Evolutionary conservation across 1,140 invertebrate genomes (phyloP).

Genomic region (Drosophila subpulchrella): DNA sequence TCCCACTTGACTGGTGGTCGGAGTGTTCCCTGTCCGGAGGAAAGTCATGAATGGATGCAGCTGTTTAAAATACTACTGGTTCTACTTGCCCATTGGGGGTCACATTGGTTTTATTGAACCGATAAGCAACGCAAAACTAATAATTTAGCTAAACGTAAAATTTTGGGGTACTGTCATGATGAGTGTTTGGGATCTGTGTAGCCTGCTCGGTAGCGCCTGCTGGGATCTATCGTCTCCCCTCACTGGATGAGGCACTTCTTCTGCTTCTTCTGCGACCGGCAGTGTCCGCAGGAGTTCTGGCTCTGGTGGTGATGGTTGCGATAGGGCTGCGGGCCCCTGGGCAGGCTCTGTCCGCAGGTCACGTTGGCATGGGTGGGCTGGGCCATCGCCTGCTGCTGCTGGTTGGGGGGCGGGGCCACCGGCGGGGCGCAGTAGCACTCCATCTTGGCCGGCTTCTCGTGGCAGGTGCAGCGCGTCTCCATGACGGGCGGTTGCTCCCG

Average conservation of each 20-base stretch:
- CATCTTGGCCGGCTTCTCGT: neutral
- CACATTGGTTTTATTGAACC: slow-evolving; percentile 35
- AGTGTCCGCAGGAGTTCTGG: slow-evolving; percentile 26
- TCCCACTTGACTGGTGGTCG: neutral
- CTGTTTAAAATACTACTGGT: too few species aligned
- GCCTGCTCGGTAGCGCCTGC: slow-evolving; percentile 26
- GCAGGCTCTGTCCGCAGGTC: slow-evolving; percentile 20
- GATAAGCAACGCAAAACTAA: neutral
- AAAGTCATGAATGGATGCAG: neutral
- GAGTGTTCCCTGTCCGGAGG: slow-evolving; percentile 4
- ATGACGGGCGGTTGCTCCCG: neutral
- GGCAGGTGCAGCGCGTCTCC: slow-evolving; percentile 41
- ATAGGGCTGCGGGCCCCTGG: slow-evolving; percentile 1
- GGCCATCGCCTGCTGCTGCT: slow-evolving; percentile 2
- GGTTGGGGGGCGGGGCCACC: neutral
- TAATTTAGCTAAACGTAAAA: slow-evolving; percentile 23
- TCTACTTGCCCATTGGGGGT: slow-evolving; percentile 52
- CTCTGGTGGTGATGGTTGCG: neutral
- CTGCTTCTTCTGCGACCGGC: slow-evolving; percentile 6
- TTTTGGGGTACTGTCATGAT: slow-evolving; percentile 6
- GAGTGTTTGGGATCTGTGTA: neutral
- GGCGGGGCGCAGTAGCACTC: slow-evolving; percentile 27
- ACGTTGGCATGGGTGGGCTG: slow-evolving; percentile 28
- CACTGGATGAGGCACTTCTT: slow-evolving; percentile 55
- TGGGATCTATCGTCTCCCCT: slow-evolving; percentile 6